Conservation (phyloP, 1,140 invertebrate species). For the Coptotermes formosanus region DNA sequence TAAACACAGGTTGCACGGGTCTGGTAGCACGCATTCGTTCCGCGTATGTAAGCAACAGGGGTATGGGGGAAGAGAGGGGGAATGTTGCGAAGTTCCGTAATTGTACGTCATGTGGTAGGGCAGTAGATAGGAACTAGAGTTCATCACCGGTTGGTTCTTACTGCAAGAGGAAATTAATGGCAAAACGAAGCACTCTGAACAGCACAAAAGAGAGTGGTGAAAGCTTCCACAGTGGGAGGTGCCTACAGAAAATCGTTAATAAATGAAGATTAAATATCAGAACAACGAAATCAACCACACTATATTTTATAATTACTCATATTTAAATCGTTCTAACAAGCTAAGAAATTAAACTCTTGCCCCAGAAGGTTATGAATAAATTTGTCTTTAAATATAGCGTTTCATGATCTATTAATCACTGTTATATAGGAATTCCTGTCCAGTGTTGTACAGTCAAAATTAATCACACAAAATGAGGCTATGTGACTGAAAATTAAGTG, state of each 20-base stretch:
- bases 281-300: too few species aligned
- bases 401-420: too few species aligned
- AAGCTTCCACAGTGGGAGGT: neutral
- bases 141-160: neutral
- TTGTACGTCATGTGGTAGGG: neutral
- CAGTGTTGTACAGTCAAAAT: too few species aligned
- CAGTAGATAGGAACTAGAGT: neutral
- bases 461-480: too few species aligned
- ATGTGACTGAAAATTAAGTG: too few species aligned
- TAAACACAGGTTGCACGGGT: neutral
- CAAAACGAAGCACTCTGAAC: neutral
- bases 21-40: neutral
- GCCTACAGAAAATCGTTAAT: neutral
- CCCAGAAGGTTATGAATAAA: too few species aligned
- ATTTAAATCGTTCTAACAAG: too few species aligned
- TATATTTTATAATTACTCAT: too few species aligned
- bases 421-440: too few species aligned
- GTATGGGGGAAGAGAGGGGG: neutral
- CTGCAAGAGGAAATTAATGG: neutral
- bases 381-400: too few species aligned
- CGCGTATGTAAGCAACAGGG: neutral
- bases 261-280: neutral
- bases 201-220: neutral
- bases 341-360: too few species aligned
- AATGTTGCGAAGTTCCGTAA: neutral